A percentile compares a stretch with the other conserved stretches of the same genome.
These are phyloP conservation scores for Poecilia gillii DNA, from an alignment of 2,797 vertebrate species.

Conservation along the genomic window DNA sequence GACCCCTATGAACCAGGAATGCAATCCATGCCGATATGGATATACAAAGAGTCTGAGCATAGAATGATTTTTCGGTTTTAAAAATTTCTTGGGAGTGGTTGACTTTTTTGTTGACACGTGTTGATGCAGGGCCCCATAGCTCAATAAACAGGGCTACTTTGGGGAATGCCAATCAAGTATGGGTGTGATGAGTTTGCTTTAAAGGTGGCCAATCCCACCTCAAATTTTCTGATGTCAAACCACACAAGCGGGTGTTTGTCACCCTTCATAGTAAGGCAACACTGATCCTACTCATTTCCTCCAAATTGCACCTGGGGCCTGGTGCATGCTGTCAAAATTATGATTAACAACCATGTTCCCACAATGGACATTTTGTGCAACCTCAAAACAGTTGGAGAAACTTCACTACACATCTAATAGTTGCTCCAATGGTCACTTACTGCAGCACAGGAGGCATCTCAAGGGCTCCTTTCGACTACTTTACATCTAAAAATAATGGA, in stretches of 20 bases:
- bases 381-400: background rate
- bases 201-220: background rate
- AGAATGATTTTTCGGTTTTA: background rate
- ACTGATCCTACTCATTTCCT: background rate
- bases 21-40: background rate
- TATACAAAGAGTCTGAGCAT: background rate
- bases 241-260: background rate
- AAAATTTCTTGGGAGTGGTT: background rate
- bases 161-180: background rate
- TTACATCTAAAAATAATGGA: background rate
- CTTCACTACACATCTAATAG: background rate
- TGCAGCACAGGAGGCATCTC: background rate
- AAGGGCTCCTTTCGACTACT: background rate
- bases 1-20: background rate
- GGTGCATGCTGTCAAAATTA: background rate
- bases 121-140: background rate
- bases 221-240: background rate
- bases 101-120: background rate
- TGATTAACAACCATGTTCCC: background rate
- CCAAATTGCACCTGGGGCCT: background rate
- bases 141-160: background rate
- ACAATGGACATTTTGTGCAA: background rate
- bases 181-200: background rate
- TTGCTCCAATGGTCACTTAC: background rate
- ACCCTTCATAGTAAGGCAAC: background rate